These are phyloP conservation scores for Scaptodrosophila lebanonensis DNA, from an alignment of 1,140 invertebrate species.

Conservation along the genomic window DNA sequence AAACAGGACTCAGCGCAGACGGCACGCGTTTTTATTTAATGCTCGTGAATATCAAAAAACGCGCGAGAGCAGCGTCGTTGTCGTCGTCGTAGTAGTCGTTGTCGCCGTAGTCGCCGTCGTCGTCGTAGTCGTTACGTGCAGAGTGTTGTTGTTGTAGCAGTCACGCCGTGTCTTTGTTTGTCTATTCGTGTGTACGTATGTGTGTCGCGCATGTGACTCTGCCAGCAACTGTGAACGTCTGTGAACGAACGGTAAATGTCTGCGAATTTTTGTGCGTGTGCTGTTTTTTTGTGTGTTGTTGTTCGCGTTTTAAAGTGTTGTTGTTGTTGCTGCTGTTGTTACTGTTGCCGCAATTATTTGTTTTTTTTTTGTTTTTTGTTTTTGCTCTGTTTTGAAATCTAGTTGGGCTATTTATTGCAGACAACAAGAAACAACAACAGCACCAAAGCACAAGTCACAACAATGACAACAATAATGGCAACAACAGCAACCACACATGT, in stretches of 20 bases:
- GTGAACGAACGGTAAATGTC: too few relatives aligned
- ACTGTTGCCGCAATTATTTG: too few relatives aligned
- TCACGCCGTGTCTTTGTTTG: constrained; percentile 24
- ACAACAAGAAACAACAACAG: too few relatives aligned
- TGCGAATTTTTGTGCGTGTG: constrained; percentile 17
- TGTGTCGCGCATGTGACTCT: constrained; percentile 44
- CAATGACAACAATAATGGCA: constrained; percentile 3
- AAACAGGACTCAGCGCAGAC: constrained; percentile 73
- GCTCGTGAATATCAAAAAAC: constrained; percentile 38
- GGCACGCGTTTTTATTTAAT: constrained; percentile 59
- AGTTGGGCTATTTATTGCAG: too few relatives aligned
- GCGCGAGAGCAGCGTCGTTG: constrained; percentile 30
- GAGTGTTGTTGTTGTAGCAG: constrained; percentile 20
- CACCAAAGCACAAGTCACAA: too few relatives aligned
- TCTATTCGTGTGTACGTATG: constrained; percentile 6
- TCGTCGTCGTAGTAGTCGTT: constrained; percentile 5
- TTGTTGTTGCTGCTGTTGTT: too few relatives aligned
- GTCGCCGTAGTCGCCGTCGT: constrained; percentile 2
- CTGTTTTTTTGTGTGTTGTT: constrained; percentile 29
- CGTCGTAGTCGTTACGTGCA: constrained; percentile 16
- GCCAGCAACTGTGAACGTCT: too few relatives aligned
- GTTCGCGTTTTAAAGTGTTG: constrained; percentile 1
- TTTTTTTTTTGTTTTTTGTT: background rate
- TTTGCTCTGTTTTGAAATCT: too few relatives aligned
- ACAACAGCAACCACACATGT: constrained; percentile 4